phyloP scores from a whole-genome alignment of 2,888 invertebrate genomes.

The Tenodera sinensis region DNA sequence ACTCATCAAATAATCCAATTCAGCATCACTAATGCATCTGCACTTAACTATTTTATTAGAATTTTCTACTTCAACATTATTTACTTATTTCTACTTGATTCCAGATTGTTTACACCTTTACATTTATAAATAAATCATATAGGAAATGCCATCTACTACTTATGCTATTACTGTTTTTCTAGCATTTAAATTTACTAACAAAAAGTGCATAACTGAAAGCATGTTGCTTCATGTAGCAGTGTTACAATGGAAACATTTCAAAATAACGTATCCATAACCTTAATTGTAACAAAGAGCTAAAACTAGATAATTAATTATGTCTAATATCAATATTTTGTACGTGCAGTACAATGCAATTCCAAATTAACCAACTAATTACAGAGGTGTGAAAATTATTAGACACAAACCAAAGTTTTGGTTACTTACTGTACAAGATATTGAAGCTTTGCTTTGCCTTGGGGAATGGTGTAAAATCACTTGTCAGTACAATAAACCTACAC shows the following conservation, averaged over 20 bases:
- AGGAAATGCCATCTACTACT: not conserved
- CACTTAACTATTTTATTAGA: not conserved
- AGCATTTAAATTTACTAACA: not conserved
- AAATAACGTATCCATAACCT: not conserved
- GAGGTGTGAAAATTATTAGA: too few relatives aligned
- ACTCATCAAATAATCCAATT: not conserved
- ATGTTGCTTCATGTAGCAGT: too few relatives aligned
- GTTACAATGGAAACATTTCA: too few relatives aligned
- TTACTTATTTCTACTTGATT: not conserved
- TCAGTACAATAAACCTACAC: too few relatives aligned
- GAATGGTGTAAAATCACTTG: too few relatives aligned
- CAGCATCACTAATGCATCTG: slow-evolving; percentile 2
- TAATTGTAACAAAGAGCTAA: not conserved
- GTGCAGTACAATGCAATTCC: not conserved
- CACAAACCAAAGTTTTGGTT: too few relatives aligned
- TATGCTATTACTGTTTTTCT: not conserved
- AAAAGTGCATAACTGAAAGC: too few relatives aligned
- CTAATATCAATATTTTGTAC: not conserved
- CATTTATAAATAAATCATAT: not conserved
- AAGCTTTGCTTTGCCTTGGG: too few relatives aligned
- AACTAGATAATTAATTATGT: not conserved
- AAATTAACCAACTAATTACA: not conserved
- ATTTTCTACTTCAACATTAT: not conserved
- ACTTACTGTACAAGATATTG: too few relatives aligned
- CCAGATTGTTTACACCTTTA: not conserved